A percentile compares a stretch with the other conserved stretches of the same genome.
Evolutionary conservation across 2,888 invertebrate species (phyloP).

Genomic region (Pocota personata): DNA sequence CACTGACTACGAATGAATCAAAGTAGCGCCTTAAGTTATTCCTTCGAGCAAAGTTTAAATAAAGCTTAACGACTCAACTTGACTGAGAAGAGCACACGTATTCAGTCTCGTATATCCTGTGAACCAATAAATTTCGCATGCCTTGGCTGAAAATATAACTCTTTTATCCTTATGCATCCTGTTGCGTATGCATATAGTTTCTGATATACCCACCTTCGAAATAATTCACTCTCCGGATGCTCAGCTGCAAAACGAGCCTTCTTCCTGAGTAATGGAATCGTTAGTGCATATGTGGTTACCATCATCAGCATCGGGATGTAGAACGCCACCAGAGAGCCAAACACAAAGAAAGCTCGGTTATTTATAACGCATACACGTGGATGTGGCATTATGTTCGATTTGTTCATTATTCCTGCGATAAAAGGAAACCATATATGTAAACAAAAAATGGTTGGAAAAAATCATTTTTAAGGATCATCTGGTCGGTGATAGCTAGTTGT

Average conservation of each 20-base stretch:
- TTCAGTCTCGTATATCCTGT: neutral
- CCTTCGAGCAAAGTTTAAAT: neutral
- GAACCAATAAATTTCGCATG: constrained; percentile 1
- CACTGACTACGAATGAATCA: neutral
- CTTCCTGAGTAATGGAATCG: constrained; percentile 92
- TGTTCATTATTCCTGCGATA: constrained; percentile 88
- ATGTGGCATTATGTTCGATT: constrained; percentile 91
- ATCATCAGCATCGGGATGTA: constrained; percentile 98
- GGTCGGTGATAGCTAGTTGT: neutral
- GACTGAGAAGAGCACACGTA: neutral
- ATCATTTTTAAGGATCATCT: neutral
- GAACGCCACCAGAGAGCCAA: constrained; percentile 96
- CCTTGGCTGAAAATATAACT: neutral
- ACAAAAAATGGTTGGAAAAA: neutral
- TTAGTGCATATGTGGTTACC: constrained; percentile 95
- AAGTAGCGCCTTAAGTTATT: neutral
- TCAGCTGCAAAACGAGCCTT: constrained; percentile 90
- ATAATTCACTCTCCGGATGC: constrained; percentile 86
- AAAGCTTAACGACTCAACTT: neutral
- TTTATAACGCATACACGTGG: constrained; percentile 91
- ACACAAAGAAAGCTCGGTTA: constrained; percentile 93
- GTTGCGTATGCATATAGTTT: neutral
- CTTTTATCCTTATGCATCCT: neutral
- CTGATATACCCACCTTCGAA: constrained; percentile 82
- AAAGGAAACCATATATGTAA: constrained; percentile 7